Base-by-base conservation (phyloP, 2,888 invertebrate genomes). In the Eristalinus sepulchralis region DNA sequence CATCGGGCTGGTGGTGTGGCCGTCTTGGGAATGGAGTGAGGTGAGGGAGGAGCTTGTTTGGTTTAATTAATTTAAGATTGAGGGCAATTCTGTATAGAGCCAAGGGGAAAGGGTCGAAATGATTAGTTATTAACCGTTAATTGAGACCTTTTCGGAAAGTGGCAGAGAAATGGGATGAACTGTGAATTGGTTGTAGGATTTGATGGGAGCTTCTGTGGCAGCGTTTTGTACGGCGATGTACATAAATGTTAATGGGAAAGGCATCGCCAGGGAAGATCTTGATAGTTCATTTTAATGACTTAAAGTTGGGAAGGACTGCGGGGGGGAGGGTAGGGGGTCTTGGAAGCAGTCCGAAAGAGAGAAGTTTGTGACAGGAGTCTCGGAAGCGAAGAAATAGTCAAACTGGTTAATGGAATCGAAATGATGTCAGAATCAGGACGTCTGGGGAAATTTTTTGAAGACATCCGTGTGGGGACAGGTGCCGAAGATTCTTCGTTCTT, bases 121-220 rank as follows among this genome's bases (percentile, higher is more conserved):
- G 47, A 71, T 71, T 71, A 71, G 59, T 71, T 71, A 71, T 59
- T 71, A 71, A 71, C 71, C n/a, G 71, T 60, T 71, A 47, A 71
- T 60, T 71, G 71, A 31, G 59, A 71, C 36, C 36, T 36, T 70
- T 70, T 57, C 27, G 22, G 9, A 1, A 1, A 17, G 9, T 0
- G 17, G 6, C 2, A 6, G 3, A 31, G 10, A 10, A 6, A 1
- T 10, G 11, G 13, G 6, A 57, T 57, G 57, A 57, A 24, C 57
- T 57, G 57, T n/a, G 57, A 57, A 57, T 57, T 22, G 57, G 57
- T 22, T 57, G 24, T 57, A 13, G 10, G 17, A 17, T 39, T 39
- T 39, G 13, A 39, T 39, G 39, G n/a, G 39, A 39, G 39, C n/a
- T 39, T n/a, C 39, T 39, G 39, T 39, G 39, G 39, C 5, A 39